Evolutionary conservation across 2,113 vertebrate genomes (phyloP), one percentile per base, ranked within the genome.

Genomic region (Sisor rabdophorus): DNA sequence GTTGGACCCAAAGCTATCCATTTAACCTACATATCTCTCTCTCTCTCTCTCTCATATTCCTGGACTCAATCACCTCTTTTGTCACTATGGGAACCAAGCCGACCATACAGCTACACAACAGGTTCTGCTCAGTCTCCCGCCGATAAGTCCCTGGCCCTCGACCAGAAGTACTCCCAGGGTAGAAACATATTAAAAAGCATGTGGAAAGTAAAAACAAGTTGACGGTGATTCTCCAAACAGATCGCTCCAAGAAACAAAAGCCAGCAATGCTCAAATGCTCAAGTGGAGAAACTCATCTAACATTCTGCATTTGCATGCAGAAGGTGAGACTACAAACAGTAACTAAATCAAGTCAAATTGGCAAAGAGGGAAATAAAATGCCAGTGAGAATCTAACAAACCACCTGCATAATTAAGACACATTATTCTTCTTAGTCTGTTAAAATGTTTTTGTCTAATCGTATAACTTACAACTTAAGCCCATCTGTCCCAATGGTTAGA

Each of bases 391-490:
- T 54, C 82, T 76, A 87, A 9, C 11, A 63, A 63, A 63, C 32
- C 12, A n/a, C 60, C 32, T 40, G 30, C 30, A 19, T 63, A 19
- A 20, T 30, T 13, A 36, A 15, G 32, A n/a, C 10, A 19, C 19
- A 30, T 63, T 30, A 60, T 3, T 89, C 87, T 87, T 89, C 89
- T 90, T 88, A 86, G 88, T 86, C 86, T 89, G 87, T 88, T 85
- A 84, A 90, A 92, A 92, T 92, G 89, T 90, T 92, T 91, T 83
- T 78, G 53, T 81, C 85, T 85, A 76, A 80, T 84, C 84, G 83
- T 81, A 77, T 81, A 86, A 86, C 83, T 83, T 84, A 83, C 80
- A 74, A 68, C 77, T 72, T 81, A 75, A 4, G 60, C 4, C 80
- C 75, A 86, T 88, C 77, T 72, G 75, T 75, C 84, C 78, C 78